Evolutionary conservation across 2,113 vertebrate species (phyloP).

Genomic region (Heterocephalus glaber): DNA sequence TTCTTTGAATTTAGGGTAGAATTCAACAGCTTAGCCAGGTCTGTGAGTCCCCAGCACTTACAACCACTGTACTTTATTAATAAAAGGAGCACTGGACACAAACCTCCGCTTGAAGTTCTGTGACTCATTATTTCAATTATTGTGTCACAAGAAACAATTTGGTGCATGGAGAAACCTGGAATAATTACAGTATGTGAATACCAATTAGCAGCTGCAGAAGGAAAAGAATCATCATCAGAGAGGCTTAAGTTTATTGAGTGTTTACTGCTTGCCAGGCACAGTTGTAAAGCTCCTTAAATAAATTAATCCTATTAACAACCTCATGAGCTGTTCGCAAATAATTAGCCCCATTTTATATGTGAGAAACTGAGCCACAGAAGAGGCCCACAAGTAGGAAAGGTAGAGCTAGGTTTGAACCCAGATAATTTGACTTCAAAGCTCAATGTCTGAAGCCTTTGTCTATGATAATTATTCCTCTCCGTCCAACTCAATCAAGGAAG

Average conservation of each 20-base stretch:
- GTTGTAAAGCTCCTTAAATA: neutral
- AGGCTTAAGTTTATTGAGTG: slow-evolving; percentile 53
- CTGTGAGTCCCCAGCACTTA: neutral
- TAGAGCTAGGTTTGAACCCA: neutral
- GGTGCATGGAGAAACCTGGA: neutral
- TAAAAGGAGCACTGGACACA: neutral
- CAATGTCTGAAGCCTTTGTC: neutral
- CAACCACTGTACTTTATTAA: neutral
- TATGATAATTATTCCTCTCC: neutral
- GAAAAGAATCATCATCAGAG: slow-evolving; percentile 40
- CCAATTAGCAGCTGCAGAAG: slow-evolving; percentile 22
- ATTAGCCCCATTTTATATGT: neutral
- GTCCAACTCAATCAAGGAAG: neutral
- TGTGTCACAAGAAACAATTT: slow-evolving; percentile 37
- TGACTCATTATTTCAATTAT: slow-evolving; percentile 15
- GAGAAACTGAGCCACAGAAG: slow-evolving; percentile 42
- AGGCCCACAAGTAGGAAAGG: neutral
- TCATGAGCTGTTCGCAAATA: neutral
- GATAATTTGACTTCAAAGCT: neutral
- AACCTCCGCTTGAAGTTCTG: neutral
- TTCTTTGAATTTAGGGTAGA: neutral
- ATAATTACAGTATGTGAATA: neutral
- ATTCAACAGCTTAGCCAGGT: neutral
- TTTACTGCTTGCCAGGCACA: slow-evolving; percentile 53
- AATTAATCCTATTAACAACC: neutral